These are phyloP conservation scores for Archilochus colubris DNA, from an alignment of 2,113 vertebrate species.

Conservation along the genomic window DNA sequence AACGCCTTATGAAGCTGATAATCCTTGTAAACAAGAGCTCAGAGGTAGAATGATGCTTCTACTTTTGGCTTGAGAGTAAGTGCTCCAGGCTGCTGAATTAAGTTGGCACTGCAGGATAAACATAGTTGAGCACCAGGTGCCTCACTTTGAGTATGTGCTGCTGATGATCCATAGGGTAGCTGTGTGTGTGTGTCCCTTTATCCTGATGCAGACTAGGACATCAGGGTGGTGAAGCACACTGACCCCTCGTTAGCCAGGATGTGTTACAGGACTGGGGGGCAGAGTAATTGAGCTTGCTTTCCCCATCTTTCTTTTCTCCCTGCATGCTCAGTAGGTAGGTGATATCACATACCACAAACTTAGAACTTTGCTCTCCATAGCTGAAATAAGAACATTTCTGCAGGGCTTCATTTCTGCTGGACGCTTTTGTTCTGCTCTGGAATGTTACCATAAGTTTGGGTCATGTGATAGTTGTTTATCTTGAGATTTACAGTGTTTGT, in stretches of 20 bases:
- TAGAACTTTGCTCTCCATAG: neutral
- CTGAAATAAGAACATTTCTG: neutral
- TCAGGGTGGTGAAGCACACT: neutral
- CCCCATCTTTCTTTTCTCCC: neutral
- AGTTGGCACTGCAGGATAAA: neutral
- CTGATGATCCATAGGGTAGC: neutral
- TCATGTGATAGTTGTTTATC: neutral
- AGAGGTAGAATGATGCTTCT: neutral
- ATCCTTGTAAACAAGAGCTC: slow-evolving; percentile 7
- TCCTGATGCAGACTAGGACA: fast-evolving
- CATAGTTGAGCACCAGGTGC: neutral
- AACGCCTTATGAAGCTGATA: neutral
- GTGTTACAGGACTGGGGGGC: neutral
- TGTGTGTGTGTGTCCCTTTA: neutral
- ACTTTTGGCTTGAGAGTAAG: neutral
- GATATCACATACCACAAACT: fast-evolving
- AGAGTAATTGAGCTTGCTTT: neutral
- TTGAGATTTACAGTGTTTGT: neutral
- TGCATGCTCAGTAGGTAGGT: neutral
- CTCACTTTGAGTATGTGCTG: fast-evolving
- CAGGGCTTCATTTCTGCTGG: neutral
- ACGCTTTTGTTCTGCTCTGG: neutral
- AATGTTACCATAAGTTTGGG: neutral
- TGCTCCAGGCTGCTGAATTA: neutral
- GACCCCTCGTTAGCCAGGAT: neutral